Percentiles rank a stretch among this genome's conserved stretches.
phyloP scores from a whole-genome alignment of 2,888 invertebrate species.

The Junonia oenone region DNA sequence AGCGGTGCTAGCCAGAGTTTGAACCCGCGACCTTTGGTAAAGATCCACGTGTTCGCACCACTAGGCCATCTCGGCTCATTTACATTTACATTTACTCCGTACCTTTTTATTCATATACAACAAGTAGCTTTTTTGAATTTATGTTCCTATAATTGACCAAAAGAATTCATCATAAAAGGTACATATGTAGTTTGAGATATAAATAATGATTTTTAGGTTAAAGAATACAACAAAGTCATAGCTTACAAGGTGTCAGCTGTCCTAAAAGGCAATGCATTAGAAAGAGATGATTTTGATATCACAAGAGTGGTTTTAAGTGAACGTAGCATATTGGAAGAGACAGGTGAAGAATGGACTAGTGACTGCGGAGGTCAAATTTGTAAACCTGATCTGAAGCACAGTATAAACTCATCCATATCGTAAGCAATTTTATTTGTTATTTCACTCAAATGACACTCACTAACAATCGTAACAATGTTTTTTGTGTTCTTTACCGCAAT shows the following conservation, averaged over 20 bases:
- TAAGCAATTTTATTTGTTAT: not conserved
- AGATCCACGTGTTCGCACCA: too few relatives aligned
- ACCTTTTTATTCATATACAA: too few relatives aligned
- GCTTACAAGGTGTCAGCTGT: slow-evolving; percentile 34
- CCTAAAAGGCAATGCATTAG: slow-evolving; percentile 31
- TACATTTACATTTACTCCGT: too few relatives aligned
- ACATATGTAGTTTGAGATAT: too few relatives aligned
- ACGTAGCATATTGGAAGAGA: slow-evolving; percentile 29
- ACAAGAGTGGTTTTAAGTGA: slow-evolving; percentile 39
- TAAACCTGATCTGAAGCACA: slow-evolving; percentile 32
- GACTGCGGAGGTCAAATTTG: slow-evolving; percentile 38
- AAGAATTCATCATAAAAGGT: too few relatives aligned
- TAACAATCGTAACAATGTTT: not conserved
- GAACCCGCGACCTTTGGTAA: slow-evolving; percentile 9
- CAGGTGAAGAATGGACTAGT: slow-evolving; percentile 31
- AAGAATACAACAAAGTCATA: slow-evolving; percentile 38
- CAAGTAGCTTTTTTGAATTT: too few relatives aligned
- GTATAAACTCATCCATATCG: slow-evolving; percentile 18
- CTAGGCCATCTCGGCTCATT: not conserved
- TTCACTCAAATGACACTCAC: not conserved
- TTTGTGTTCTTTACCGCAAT: too few relatives aligned
- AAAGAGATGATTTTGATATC: slow-evolving; percentile 18
- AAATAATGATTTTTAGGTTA: slow-evolving; percentile 17
- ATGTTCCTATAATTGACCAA: too few relatives aligned
- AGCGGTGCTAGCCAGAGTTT: too few relatives aligned